These are phyloP conservation scores for Gopherus evgoodei DNA, from an alignment of 2,113 vertebrate species.

Conservation along the genomic window DNA sequence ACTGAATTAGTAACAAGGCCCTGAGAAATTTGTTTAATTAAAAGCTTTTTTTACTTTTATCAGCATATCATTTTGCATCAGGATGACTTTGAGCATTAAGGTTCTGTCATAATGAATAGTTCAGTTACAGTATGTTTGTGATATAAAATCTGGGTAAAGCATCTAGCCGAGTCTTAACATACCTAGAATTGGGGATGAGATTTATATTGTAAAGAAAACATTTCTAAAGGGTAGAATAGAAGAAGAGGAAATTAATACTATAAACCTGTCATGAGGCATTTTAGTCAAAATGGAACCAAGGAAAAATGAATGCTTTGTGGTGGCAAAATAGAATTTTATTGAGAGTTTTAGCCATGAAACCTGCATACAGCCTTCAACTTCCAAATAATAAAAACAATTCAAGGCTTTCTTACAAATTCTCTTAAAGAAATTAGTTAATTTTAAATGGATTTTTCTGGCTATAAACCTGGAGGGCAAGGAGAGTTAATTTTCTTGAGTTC, in stretches of 20 bases:
- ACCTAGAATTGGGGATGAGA: constrained; percentile 57
- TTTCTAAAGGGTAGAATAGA: constrained; percentile 62
- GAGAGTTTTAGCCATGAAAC: constrained; percentile 26
- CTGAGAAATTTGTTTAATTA: constrained; percentile 60
- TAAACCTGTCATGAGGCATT: constrained; percentile 79
- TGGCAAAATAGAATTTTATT: constrained; percentile 29
- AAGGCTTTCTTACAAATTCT: neutral
- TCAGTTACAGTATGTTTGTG: neutral
- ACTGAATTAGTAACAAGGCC: constrained; percentile 26
- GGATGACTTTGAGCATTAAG: constrained; percentile 18
- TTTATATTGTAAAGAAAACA: constrained; percentile 78
- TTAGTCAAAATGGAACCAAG: constrained; percentile 74
- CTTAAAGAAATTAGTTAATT: constrained; percentile 7
- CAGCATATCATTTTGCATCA: constrained; percentile 31
- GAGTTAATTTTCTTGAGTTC: neutral
- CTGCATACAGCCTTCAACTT: constrained; percentile 34
- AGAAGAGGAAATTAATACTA: constrained; percentile 77
- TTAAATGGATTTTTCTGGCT: constrained; percentile 27
- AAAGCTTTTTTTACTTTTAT: constrained; percentile 62
- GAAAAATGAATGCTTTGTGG: constrained; percentile 39
- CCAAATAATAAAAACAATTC: constrained; percentile 5
- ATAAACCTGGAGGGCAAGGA: neutral
- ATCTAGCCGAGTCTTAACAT: constrained; percentile 14
- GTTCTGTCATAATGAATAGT: neutral
- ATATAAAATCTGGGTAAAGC: constrained; percentile 25